phyloP scores from a whole-genome alignment of 2,113 vertebrate genomes.

The Phyllostomus discolor region DNA sequence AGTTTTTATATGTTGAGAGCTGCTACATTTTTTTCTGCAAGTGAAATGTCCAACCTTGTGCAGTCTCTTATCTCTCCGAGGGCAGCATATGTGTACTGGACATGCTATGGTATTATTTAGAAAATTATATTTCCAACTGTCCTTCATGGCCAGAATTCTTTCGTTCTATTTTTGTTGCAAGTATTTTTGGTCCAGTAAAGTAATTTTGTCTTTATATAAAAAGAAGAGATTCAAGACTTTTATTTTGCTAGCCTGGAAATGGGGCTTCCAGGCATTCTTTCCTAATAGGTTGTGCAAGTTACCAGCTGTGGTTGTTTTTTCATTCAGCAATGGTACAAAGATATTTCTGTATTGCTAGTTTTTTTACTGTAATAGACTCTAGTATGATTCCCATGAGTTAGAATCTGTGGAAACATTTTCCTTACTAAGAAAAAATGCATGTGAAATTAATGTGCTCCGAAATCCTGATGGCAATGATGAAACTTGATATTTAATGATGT shows the following conservation, averaged over 20 bases:
- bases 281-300: slow-evolving; percentile 25
- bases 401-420: slow-evolving; percentile 56
- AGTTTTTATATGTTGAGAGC: neutral
- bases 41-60: neutral
- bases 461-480: slow-evolving; percentile 36
- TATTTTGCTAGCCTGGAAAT: neutral
- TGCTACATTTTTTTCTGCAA: neutral
- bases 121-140: neutral
- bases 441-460: slow-evolving; percentile 51
- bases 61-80: neutral
- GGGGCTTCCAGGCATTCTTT: neutral
- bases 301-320: neutral
- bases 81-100: neutral
- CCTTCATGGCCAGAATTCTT: neutral
- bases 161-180: slow-evolving; percentile 5
- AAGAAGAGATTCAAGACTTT: slow-evolving; percentile 17
- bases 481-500: slow-evolving; percentile 45
- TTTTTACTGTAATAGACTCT: slow-evolving; percentile 48
- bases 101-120: neutral
- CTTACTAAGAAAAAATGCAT: slow-evolving; percentile 58
- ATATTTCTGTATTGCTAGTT: slow-evolving; percentile 47
- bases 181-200: neutral
- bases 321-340: slow-evolving; percentile 17
- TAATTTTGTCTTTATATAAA: neutral
- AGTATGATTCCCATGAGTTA: slow-evolving; percentile 56